These are phyloP conservation scores for Grapholita molesta DNA, from an alignment of 1,140 invertebrate genomes.

Conservation along the genomic window DNA sequence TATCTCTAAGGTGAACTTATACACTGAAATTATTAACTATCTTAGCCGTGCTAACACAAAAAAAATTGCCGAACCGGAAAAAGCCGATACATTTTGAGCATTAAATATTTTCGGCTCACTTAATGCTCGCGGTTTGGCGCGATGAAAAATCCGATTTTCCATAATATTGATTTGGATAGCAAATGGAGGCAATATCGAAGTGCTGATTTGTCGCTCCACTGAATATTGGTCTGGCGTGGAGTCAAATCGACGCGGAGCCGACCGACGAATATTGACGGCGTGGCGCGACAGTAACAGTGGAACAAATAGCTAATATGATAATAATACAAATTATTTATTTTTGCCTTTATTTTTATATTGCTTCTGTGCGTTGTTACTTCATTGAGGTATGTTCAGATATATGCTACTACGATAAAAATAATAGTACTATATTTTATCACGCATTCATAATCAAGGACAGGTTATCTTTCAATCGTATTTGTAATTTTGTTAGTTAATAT, in stretches of 20 bases:
- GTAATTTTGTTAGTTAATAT: too few species aligned
- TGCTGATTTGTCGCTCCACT: constrained; percentile 74
- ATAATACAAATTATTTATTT: too few species aligned
- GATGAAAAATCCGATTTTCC: constrained; percentile 70
- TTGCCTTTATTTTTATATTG: too few species aligned
- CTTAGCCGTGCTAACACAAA: not conserved
- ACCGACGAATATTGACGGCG: constrained; percentile 41
- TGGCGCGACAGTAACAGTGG: not conserved
- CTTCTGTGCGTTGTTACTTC: too few species aligned
- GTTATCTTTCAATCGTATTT: too few species aligned
- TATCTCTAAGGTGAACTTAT: too few species aligned
- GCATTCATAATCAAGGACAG: too few species aligned
- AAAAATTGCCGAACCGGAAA: not conserved
- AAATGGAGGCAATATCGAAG: constrained; percentile 76
- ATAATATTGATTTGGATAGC: constrained; percentile 64
- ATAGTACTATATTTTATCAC: too few species aligned
- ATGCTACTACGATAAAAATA: too few species aligned
- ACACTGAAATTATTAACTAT: not conserved
- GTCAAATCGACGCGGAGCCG: constrained; percentile 66
- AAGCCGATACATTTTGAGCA: not conserved
- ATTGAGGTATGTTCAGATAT: too few species aligned
- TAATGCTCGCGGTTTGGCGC: constrained; percentile 26
- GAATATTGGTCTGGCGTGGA: constrained; percentile 72
- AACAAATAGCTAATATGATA: not conserved
- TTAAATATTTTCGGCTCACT: constrained; percentile 26